Conservation (phyloP, 2,797 vertebrate genomes). For the Ceryle rudis region DNA sequence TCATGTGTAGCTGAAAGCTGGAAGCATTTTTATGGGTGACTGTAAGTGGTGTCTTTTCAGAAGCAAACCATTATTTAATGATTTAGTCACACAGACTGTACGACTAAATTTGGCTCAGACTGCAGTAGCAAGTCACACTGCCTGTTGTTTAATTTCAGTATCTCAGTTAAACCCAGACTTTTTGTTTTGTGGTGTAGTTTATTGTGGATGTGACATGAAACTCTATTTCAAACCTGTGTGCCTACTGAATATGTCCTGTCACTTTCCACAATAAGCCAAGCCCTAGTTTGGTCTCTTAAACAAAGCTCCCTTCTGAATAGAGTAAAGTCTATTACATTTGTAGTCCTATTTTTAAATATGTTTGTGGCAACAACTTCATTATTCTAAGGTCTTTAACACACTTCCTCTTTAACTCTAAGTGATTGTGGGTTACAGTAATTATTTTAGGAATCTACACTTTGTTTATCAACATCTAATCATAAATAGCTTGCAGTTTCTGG, state of each 20-base stretch:
- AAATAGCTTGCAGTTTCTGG: conserved; percentile 23
- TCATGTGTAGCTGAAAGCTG: neutral
- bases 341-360: conserved; percentile 19
- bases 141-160: neutral
- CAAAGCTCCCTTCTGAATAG: neutral
- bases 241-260: neutral
- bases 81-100: neutral
- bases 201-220: neutral
- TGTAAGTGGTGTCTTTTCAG: neutral
- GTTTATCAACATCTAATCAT: conserved; percentile 10
- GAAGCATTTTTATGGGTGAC: neutral
- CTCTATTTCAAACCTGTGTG: neutral
- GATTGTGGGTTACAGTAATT: neutral
- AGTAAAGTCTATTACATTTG: conserved; percentile 9
- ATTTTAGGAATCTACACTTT: neutral
- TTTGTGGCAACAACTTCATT: conserved; percentile 31
- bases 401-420: conserved; percentile 15
- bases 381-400: conserved; percentile 19
- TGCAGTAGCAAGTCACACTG: neutral
- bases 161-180: neutral
- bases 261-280: neutral
- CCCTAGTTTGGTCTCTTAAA: neutral
- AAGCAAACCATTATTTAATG: neutral
- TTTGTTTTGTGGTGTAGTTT: neutral
- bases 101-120: too few relatives aligned